These are phyloP conservation scores for Syngnathoides biaculeatus DNA, from an alignment of 2,113 vertebrate genomes.

Conservation along the genomic window DNA sequence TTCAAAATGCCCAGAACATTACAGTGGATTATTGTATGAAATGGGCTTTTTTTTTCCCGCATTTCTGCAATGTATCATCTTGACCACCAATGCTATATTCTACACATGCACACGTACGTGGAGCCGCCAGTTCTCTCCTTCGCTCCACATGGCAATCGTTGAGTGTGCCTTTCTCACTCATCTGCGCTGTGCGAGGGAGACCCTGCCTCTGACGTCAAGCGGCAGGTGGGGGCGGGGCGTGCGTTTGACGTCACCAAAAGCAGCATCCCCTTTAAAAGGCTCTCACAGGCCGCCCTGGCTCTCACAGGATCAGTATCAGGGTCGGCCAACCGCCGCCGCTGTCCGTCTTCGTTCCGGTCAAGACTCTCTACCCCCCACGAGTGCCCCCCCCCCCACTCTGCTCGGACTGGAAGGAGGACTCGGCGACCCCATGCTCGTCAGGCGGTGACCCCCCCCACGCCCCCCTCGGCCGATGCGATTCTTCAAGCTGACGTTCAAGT, in stretches of 20 bases:
- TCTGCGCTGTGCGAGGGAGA: slow-evolving; percentile 1
- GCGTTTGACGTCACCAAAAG: slow-evolving; percentile 27
- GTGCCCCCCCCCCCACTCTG: background rate
- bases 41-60: no score
- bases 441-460: slow-evolving; percentile 43
- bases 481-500: slow-evolving; percentile 87
- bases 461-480: slow-evolving; percentile 76
- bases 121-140: no score
- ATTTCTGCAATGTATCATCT: no score
- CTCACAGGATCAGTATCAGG: background rate
- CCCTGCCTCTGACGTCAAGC: slow-evolving; percentile 25
- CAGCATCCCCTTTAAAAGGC: slow-evolving; percentile 46
- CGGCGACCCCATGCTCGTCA: slow-evolving; percentile 7
- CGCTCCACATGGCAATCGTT: no score
- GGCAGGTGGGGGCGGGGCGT: slow-evolving; percentile 12
- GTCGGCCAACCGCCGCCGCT: background rate
- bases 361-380: background rate
- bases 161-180: background rate
- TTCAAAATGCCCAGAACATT: no score
- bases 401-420: background rate
- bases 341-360: slow-evolving; percentile 5
- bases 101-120: no score
- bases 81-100: no score
- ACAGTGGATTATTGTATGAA: no score
- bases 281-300: background rate